Base-by-base conservation (phyloP, 2,797 vertebrate genomes). In the Trichosurus vulpecula region DNA sequence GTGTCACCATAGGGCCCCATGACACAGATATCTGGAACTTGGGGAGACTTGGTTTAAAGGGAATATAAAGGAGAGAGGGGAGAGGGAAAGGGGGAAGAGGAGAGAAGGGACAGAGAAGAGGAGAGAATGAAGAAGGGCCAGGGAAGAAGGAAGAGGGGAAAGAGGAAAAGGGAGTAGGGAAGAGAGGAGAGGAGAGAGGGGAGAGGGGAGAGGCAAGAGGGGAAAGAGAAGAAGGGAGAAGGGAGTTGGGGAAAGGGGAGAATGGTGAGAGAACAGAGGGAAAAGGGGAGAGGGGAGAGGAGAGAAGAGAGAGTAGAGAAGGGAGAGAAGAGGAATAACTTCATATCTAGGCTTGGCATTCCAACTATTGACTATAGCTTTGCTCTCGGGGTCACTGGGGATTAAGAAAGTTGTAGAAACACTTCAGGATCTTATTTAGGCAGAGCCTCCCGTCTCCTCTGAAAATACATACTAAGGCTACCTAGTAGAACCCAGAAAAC, bases 111-210 rank as follows among this genome's bases (percentile, higher is more conserved):
- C 22, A 74, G 16, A 16, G 4, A 19, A 10, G 2, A 30, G 16
- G 16, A 13, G n/a, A 3, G 8, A n/a, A 4, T 2, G 19, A n/a
- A 47, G 19, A 47, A 6, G 41, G 14, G 54, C 4, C 54, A 4
- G 22, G 19, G 54, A 6, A 54, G 14, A 81, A 0, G 41, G 19
- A 2, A 81, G 30, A 47, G 2, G 12, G 31, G 58, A 1, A 54
- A 54, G 14, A 54, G 54, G 14, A 58, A 1, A 31, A 10, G 30
- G 11, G 30, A 25, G 29, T 14, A 22, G 3, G 66, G 41, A 2
- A 47, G 19, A 47, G 2, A 0, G 1, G 22, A 41, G 22, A 10
- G 41, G n/a, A 3, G 2, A 47, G 1, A 27, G 10, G 6, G 22
- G 30, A 22, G n/a, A 47, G 6, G 35, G n/a, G n/a, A 41, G 31